These are phyloP conservation scores for Takifugu flavidus DNA, from an alignment of 2,113 vertebrate species.

Conservation along the genomic window DNA sequence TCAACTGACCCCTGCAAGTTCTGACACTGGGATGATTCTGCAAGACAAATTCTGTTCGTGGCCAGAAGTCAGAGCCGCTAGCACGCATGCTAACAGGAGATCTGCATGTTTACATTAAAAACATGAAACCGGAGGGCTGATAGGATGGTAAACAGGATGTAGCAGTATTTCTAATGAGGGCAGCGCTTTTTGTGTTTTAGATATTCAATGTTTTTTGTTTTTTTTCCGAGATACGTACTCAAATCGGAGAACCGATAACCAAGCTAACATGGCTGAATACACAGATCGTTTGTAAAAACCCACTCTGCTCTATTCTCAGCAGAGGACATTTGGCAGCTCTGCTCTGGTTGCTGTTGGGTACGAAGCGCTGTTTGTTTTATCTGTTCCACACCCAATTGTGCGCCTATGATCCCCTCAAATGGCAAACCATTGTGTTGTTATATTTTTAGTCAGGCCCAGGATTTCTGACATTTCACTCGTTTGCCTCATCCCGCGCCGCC, in stretches of 20 bases:
- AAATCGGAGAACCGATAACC: not conserved
- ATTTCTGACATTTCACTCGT: conserved; percentile 66
- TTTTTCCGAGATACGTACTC: no score
- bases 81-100: no score
- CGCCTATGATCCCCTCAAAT: conserved; percentile 49
- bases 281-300: conserved; percentile 47
- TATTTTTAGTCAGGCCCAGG: conserved; percentile 57
- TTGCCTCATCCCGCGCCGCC: conserved; percentile 63
- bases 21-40: no score
- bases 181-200: no score
- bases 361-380: conserved; percentile 48
- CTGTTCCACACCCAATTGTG: conserved; percentile 33
- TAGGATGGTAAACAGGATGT: no score
- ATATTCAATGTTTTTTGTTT: no score
- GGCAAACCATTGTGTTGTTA: conserved; percentile 43
- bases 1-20: no score
- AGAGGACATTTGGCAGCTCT: conserved; percentile 50
- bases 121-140: no score
- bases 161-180: no score
- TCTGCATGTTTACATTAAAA: no score
- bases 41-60: no score
- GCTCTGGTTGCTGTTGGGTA: conserved; percentile 38
- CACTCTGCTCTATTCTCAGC: conserved; percentile 39
- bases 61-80: no score
- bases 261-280: conserved; percentile 40